Conservation (phyloP, 2,113 vertebrate species). For the Nerophis ophidion region DNA sequence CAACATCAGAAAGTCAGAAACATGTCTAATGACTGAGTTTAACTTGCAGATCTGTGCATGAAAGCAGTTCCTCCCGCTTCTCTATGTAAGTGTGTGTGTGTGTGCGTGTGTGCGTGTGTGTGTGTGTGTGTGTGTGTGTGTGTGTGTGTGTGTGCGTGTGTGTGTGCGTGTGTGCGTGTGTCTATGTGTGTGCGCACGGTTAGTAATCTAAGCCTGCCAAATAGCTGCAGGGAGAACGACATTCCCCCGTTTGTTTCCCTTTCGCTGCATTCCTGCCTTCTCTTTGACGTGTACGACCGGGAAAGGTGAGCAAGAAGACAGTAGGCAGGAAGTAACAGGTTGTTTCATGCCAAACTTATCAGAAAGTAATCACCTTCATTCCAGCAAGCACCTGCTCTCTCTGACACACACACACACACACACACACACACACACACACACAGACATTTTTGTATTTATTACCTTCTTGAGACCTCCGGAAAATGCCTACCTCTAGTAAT, state of each 20-base stretch:
- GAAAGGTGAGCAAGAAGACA: conserved; percentile 26
- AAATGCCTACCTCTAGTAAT: too few relatives aligned
- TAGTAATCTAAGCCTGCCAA: conserved; percentile 58
- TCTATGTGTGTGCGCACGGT: conserved; percentile 24
- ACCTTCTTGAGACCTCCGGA: too few relatives aligned
- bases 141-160: conserved; percentile 17
- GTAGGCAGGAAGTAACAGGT: conserved; percentile 34
- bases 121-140: too few relatives aligned
- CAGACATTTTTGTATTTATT: background rate
- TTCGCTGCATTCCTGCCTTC: conserved; percentile 58
- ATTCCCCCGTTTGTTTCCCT: conserved; percentile 59
- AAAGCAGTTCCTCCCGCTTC: too few relatives aligned
- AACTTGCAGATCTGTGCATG: too few relatives aligned
- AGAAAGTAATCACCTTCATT: conserved; percentile 47
- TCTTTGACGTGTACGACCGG: conserved; percentile 52
- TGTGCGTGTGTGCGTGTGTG: conserved; percentile 9
- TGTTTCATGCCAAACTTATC: conserved; percentile 52
- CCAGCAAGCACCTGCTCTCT: conserved; percentile 43
- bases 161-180: conserved; percentile 17
- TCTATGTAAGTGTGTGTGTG: conserved; percentile 22
- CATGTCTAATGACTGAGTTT: too few relatives aligned
- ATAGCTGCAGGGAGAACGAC: conserved; percentile 60
- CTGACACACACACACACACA: conserved; percentile 24
- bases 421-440: conserved; percentile 1
- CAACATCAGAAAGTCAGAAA: too few relatives aligned